Evolutionary conservation across 1,140 invertebrate species (phyloP).

Genomic region (Formica selysi): DNA sequence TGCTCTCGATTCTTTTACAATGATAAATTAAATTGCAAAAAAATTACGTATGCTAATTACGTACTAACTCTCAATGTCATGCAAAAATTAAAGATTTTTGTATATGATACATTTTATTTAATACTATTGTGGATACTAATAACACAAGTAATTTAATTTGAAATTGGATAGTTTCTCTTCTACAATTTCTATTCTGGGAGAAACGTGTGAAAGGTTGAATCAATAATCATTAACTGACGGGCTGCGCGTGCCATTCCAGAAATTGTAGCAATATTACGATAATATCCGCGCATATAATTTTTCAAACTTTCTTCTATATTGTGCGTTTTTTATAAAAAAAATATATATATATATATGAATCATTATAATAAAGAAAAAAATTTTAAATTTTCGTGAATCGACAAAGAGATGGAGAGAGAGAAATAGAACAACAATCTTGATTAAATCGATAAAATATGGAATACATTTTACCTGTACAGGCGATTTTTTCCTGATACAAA

Average conservation of each 20-base stretch:
- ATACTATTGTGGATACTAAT: neutral
- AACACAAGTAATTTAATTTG: neutral
- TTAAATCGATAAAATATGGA: neutral
- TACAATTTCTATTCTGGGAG: neutral
- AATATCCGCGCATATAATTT: neutral
- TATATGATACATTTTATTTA: neutral
- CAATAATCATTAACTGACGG: constrained; percentile 19
- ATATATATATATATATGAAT: neutral
- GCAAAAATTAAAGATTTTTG: neutral
- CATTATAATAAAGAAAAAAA: neutral
- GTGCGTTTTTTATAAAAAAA: no score
- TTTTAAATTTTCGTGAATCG: neutral
- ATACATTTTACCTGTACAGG: neutral
- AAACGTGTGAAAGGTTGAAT: neutral
- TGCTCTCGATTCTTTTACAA: neutral
- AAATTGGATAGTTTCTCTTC: neutral
- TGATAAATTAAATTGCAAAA: constrained; percentile 25
- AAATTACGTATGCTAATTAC: neutral
- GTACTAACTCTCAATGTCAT: neutral
- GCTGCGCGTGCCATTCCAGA: neutral
- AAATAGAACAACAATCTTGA: neutral
- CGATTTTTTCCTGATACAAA: neutral
- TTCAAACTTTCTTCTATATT: neutral
- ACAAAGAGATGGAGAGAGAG: neutral
- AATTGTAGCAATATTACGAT: neutral